Conservation (phyloP, 2,888 invertebrate species). For the Gandaritis pyraliata region DNA sequence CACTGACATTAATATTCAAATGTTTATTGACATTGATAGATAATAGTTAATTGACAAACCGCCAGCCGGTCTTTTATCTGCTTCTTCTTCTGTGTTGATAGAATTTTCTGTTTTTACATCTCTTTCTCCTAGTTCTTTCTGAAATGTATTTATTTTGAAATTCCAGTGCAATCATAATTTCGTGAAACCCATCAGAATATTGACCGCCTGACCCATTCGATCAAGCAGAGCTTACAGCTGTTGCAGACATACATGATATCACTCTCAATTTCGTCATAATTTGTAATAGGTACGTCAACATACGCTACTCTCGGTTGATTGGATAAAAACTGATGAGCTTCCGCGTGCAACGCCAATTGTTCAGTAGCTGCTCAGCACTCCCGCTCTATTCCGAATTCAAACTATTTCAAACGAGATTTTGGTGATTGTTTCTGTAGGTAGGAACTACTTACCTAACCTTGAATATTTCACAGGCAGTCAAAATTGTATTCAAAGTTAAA, state of each 20-base stretch:
- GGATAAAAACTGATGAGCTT: conserved; percentile 53
- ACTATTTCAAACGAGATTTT: conserved; percentile 9
- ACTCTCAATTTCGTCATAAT: conserved; percentile 56
- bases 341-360: conserved; percentile 59
- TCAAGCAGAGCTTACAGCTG: background rate
- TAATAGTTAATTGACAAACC: too few species aligned
- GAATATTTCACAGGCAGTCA: conserved; percentile 45
- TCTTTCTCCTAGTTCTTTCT: background rate
- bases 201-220: background rate
- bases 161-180: conserved; percentile 3
- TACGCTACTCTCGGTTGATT: conserved; percentile 45
- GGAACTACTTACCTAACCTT: too few species aligned
- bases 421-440: conserved; percentile 37
- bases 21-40: too few species aligned
- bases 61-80: background rate
- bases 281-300: conserved; percentile 56
- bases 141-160: conserved; percentile 6
- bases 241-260: conserved; percentile 34
- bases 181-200: conserved; percentile 3
- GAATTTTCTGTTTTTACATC: background rate
- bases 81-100: background rate
- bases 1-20: too few species aligned
- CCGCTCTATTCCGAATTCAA: conserved; percentile 36
- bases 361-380: conserved; percentile 57
- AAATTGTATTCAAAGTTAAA: conserved; percentile 48